Conservation (phyloP, 2,113 vertebrate genomes). For the human region GRCh38 chr17:64847001-64847500, state of each 20-base stretch:
- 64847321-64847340: not conserved
- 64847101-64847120: not conserved
- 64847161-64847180: not conserved
- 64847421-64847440: not conserved
- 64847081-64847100: not conserved
- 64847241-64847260: not conserved
- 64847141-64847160: not conserved
- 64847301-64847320: not conserved
- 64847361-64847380: not conserved
- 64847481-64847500: not conserved
- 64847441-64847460: not conserved
- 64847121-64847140: not conserved
- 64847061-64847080: not conserved
- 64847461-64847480: not conserved
- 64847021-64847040: not conserved
- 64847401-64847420: too few relatives aligned
- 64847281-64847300: not conserved
- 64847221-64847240: not conserved
- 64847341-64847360: not conserved
- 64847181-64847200: too few relatives aligned
- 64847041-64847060: not conserved
- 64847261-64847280: not conserved
- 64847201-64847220: not conserved
- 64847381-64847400: not conserved
- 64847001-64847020: not conserved